These are phyloP conservation scores for Thaleichthys pacificus DNA, from an alignment of 2,797 vertebrate species.

Conservation along the genomic window DNA sequence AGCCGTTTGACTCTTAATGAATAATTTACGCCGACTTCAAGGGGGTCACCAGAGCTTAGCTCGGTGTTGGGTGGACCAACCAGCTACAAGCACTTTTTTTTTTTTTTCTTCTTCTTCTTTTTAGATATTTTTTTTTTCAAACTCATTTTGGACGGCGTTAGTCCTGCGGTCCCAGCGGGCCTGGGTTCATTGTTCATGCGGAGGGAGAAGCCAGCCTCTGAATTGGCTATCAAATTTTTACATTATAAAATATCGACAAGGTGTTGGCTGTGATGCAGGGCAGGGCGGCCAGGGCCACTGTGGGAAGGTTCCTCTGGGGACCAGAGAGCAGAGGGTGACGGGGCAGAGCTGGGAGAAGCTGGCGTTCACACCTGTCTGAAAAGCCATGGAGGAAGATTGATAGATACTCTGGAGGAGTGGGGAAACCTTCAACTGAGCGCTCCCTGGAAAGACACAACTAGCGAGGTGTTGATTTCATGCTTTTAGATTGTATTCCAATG, in stretches of 20 bases:
- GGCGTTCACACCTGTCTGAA: slow-evolving; percentile 46
- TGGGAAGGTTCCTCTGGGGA: slow-evolving; percentile 26
- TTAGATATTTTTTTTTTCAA: slow-evolving; percentile 11
- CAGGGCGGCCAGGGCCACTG: neutral
- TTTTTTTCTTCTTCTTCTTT: slow-evolving; percentile 28
- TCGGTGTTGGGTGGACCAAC: slow-evolving; percentile 47
- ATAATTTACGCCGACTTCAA: slow-evolving; percentile 72
- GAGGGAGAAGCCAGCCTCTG: slow-evolving; percentile 40
- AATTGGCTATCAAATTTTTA: slow-evolving; percentile 75
- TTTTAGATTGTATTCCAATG: too few relatives aligned
- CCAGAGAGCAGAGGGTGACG: slow-evolving; percentile 38
- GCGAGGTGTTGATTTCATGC: too few relatives aligned
- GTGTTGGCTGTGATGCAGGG: slow-evolving; percentile 26
- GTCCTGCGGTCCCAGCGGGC: slow-evolving; percentile 45
- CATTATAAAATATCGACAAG: slow-evolving; percentile 76
- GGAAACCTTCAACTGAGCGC: too few relatives aligned
- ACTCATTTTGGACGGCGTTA: slow-evolving; percentile 57
- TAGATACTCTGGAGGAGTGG: too few relatives aligned
- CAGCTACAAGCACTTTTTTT: slow-evolving; percentile 14
- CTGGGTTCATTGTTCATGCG: slow-evolving; percentile 64
- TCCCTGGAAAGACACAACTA: too few relatives aligned
- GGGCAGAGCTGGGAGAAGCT: slow-evolving; percentile 59
- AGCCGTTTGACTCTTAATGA: slow-evolving; percentile 75
- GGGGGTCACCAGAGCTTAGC: slow-evolving; percentile 62
- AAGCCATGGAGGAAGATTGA: slow-evolving; percentile 31